Evolutionary conservation across 2,888 invertebrate genomes (phyloP).

Genomic region (Leptinotarsa juncta): DNA sequence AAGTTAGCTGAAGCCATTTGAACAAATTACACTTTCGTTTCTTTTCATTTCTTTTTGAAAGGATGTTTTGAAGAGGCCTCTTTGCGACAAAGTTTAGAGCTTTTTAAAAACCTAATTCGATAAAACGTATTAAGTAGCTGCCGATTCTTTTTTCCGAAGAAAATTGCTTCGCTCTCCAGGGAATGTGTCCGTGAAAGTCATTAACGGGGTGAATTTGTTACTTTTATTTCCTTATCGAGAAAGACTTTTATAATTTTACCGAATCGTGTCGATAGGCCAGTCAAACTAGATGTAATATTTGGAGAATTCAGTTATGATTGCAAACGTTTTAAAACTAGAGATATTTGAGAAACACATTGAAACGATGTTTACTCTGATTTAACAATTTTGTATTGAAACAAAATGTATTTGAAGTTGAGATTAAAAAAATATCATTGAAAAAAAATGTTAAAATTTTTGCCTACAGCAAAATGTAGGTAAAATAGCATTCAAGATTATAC

Average conservation of each 20-base stretch:
- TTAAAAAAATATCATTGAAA: too few relatives aligned
- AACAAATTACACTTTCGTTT: conserved; percentile 66
- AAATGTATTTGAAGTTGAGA: too few relatives aligned
- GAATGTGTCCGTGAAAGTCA: conserved; percentile 40
- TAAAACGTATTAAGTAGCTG: conserved; percentile 53
- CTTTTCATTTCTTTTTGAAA: conserved; percentile 63
- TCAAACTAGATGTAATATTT: neutral
- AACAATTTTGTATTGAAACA: too few relatives aligned
- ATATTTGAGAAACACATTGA: too few relatives aligned
- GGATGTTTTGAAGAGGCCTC: conserved; percentile 51
- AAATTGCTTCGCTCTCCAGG: conserved; percentile 47
- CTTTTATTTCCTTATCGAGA: conserved; percentile 3
- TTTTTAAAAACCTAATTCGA: conserved; percentile 60
- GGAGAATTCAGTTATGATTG: neutral
- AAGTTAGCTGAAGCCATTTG: conserved; percentile 65
- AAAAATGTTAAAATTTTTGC: too few relatives aligned
- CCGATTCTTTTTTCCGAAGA: conserved; percentile 47
- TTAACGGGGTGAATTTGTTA: conserved; percentile 19
- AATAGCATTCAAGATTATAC: too few relatives aligned
- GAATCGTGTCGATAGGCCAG: neutral
- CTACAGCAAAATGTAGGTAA: too few relatives aligned
- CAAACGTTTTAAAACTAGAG: too few relatives aligned
- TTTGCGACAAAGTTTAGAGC: conserved; percentile 58
- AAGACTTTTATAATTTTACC: conserved; percentile 1
- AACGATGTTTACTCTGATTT: too few relatives aligned